Conservation (phyloP, 2,888 invertebrate genomes). For the Heliothis peltigera region DNA sequence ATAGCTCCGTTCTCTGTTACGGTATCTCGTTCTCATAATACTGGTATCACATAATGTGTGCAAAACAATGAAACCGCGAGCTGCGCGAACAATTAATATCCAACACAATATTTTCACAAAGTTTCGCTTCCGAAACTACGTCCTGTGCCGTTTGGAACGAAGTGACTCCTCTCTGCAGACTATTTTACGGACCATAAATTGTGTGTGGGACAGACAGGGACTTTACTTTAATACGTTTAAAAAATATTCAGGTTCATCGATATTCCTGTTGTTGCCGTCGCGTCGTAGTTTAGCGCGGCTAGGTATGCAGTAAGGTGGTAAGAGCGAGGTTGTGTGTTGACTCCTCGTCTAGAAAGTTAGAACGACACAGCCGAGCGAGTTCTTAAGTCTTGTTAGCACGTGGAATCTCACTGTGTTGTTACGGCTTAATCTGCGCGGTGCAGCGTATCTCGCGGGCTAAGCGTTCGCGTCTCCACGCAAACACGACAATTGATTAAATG, state of each 20-base stretch:
- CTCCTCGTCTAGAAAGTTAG: constrained; percentile 74
- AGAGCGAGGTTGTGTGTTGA: constrained; percentile 56
- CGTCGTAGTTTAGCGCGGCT: constrained; percentile 35
- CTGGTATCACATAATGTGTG: constrained; percentile 64
- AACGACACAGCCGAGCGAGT: constrained; percentile 67
- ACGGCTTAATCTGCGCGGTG: constrained; percentile 66
- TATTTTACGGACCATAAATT: constrained; percentile 82
- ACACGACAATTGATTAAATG: constrained; percentile 66
- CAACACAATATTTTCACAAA: constrained; percentile 84
- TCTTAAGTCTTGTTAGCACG: constrained; percentile 70
- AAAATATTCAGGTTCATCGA: constrained; percentile 72
- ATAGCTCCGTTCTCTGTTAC: constrained; percentile 61
- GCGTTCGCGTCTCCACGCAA: constrained; percentile 65
- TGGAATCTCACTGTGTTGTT: constrained; percentile 70
- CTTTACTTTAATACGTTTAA: constrained; percentile 68
- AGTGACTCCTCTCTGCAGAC: constrained; percentile 76
- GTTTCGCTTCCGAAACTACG: constrained; percentile 79
- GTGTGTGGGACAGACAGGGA: constrained; percentile 67
- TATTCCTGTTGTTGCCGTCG: constrained; percentile 54
- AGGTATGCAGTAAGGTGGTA: constrained; percentile 21
- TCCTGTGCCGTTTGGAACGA: constrained; percentile 77
- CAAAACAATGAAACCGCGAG: constrained; percentile 71
- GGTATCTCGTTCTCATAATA: constrained; percentile 58
- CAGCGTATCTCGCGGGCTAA: constrained; percentile 59
- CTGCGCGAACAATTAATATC: constrained; percentile 80